Base-by-base conservation (phyloP, 2,113 vertebrate genomes). In the Xenus cinereus region DNA sequence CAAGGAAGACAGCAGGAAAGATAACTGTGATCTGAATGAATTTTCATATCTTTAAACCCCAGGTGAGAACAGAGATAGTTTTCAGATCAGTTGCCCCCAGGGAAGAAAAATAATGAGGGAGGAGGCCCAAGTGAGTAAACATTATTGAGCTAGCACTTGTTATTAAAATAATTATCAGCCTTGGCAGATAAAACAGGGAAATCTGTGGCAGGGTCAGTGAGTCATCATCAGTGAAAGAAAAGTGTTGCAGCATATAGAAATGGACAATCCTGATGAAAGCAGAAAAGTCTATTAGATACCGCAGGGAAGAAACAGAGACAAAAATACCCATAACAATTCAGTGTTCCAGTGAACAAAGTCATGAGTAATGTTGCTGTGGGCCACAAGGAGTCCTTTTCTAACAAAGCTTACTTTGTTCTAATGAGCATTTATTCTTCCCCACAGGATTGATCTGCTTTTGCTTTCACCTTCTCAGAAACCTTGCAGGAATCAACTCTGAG, bases 21-120 rank as follows among this genome's bases (percentile, higher is more conserved):
- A 62, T 39, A 93, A 82, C 30, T 75, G 80, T 91, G 73, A 92
- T 80, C 53, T 90, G 72, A 96, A 86, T 60, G 46, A 82, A 86
- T 91, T 84, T 89, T 89, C 72, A 30, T 81, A 63, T 68, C 43
- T 84, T 94, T 51, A 91, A 93, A 90, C 27, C 23, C 14, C 60
- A 94, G 81, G 66, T 93, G 64, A 95, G 83, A 83, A 81, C 22
- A 71, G 59, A 79, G 69, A 45, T 2, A 79, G 10, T 66, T 90
- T 92, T 94, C 88, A 59, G n/a, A 85, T 77, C 60, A 91, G 32
- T n/a, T 94, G 23, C 51, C 69, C 57, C 77, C 67, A 56, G 35
- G 95, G 79, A 94, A 87, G 87, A 90, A 98, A 97, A 96, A 94
- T 92, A 97, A 89, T 81, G 88, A 96, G 32, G n/a, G 28, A 92